Base-by-base conservation (phyloP, 1,140 invertebrate species). In the Drosophila lacertosa region DNA sequence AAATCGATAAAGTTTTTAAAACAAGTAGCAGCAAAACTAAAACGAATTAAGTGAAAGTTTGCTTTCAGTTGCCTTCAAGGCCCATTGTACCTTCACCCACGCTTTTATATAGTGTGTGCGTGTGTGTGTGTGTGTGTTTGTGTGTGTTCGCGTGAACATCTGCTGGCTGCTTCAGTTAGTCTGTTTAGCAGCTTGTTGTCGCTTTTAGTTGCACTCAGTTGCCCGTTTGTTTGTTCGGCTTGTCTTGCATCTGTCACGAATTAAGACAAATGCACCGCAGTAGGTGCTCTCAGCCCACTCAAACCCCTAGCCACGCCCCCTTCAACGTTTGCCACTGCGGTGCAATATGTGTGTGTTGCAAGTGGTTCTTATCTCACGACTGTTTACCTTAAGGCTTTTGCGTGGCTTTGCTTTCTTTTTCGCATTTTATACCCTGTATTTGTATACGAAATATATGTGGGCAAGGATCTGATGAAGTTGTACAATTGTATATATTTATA, bases 181-280 rank as follows among this genome's bases (percentile, higher is more conserved):
- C 33, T 44, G 7, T 13, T 16, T 18, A 47, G 20, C 55, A 79
- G 53, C 48, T 69, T 65, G 15, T 64, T 69, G 59, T 45, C 54
- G 54, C 55, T 79, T 64, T 54, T 74, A 60, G 55, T 47, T 68
- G 65, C 51, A 45, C 37, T 63, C 37, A 45, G 60, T 44, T 80
- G 45, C 0, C 70, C 62, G 63, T 51, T 70, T 63, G 45, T 53
- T 72, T 48, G 68, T 58, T 57, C 55, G 62, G 13, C 75, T 66
- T 83, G 79, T 67, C 79, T 74, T 84, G 72, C 81, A 77, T 66
- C 74, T 84, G 81, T 77, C 82, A 70, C 70, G 79, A 86, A 86
- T 81, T 84, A 81, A 86, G 77, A 84, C 73, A 84, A 84, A 74
- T 81, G 77, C 81, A 86, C 42, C 53, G 62, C 65, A 80, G 13